Conservation (phyloP, 1,140 invertebrate genomes). For the Microplitis mediator region DNA sequence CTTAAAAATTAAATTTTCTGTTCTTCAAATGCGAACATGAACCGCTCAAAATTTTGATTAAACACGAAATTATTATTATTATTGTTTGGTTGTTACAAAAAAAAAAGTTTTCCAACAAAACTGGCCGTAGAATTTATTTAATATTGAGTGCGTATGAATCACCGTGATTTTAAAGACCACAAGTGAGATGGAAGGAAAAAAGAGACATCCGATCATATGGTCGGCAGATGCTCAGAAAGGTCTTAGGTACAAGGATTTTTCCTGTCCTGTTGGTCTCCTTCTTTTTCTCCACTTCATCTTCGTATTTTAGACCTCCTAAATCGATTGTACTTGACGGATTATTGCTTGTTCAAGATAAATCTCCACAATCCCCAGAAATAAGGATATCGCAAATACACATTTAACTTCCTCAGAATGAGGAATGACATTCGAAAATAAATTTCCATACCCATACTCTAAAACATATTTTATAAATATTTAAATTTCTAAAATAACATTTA, state of each 20-base stretch:
- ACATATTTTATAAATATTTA: too few relatives aligned
- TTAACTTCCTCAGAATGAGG: neutral
- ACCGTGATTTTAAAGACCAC: neutral
- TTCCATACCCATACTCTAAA: neutral
- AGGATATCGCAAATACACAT: conserved; percentile 1
- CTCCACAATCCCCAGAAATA: neutral
- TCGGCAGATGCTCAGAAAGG: conserved; percentile 29
- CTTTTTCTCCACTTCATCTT: conserved; percentile 6
- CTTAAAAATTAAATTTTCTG: too few relatives aligned
- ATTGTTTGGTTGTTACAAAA: too few relatives aligned
- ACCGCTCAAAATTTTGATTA: too few relatives aligned
- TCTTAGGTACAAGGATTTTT: conserved; percentile 10
- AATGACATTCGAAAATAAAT: neutral
- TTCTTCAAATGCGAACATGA: too few relatives aligned
- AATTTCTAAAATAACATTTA: neutral
- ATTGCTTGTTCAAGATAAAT: conserved; percentile 28
- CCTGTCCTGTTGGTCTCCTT: conserved; percentile 15
- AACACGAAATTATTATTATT: too few relatives aligned
- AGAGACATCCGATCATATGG: conserved; percentile 31
- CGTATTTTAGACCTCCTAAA: conserved; percentile 25
- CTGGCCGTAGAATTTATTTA: too few relatives aligned
- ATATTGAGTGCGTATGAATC: neutral
- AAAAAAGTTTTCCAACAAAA: too few relatives aligned
- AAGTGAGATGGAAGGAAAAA: neutral
- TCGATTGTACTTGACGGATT: conserved; percentile 33